A percentile compares a stretch with the other conserved stretches of the same genome.
These are phyloP conservation scores for Sweltsa coloradensis DNA, from an alignment of 1,140 invertebrate species.

Conservation along the genomic window DNA sequence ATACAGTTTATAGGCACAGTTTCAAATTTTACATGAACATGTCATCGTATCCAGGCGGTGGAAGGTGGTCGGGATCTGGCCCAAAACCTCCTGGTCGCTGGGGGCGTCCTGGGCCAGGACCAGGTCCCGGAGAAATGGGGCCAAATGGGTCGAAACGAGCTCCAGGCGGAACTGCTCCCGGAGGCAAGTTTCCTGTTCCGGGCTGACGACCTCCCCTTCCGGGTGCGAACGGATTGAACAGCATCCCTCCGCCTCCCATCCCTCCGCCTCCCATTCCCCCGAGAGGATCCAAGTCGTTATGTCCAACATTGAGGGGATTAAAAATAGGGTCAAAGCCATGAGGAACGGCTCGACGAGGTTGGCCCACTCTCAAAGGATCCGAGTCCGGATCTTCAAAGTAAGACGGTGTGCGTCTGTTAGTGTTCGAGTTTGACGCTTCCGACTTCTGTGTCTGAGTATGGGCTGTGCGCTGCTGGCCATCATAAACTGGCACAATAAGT, in stretches of 20 bases:
- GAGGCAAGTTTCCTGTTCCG: constrained; percentile 36
- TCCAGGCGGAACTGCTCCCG: constrained; percentile 51
- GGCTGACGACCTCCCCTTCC: constrained; percentile 25
- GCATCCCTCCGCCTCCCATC: constrained; percentile 49
- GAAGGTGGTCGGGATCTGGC: constrained; percentile 61
- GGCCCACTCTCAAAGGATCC: constrained; percentile 22
- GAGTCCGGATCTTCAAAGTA: no score
- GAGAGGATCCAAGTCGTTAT: constrained; percentile 63
- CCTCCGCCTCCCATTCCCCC: constrained; percentile 28
- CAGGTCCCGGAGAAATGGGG: constrained; percentile 33
- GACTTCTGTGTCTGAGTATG: constrained; percentile 28
- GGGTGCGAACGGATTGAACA: constrained; percentile 51
- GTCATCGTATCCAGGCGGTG: constrained; percentile 57
- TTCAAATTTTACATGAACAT: constrained; percentile 69
- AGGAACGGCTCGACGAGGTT: background rate
- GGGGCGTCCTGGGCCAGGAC: constrained; percentile 10
- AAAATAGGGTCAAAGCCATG: constrained; percentile 9
- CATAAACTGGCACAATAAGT: constrained; percentile 31
- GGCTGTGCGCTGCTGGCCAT: constrained; percentile 17
- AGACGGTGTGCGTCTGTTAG: constrained; percentile 21
- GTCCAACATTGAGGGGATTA: constrained; percentile 41
- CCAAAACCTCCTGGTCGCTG: constrained; percentile 21
- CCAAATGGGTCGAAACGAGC: constrained; percentile 74
- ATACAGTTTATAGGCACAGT: no score
- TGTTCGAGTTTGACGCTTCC: constrained; percentile 19